A percentile compares a stretch with the other conserved stretches of the same genome.
phyloP scores from a whole-genome alignment of 1,140 invertebrate species.

The Goniozus legneri region DNA sequence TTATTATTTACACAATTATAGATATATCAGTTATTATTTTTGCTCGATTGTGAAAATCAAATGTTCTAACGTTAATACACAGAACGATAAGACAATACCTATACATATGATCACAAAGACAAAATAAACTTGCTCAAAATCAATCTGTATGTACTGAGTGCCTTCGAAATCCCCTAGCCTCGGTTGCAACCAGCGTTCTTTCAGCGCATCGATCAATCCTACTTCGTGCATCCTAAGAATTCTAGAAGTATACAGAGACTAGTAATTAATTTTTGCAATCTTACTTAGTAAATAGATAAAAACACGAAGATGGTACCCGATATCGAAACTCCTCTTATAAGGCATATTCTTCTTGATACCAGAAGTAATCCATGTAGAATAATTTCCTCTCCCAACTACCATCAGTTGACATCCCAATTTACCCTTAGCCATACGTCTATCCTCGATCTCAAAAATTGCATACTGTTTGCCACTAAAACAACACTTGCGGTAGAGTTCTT shows the following conservation, averaged over 20 bases:
- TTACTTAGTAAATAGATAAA: no score
- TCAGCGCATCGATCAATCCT: constrained; percentile 19
- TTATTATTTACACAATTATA: no score
- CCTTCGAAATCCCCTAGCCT: no score
- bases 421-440: constrained; percentile 5
- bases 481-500: no score
- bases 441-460: constrained; percentile 18
- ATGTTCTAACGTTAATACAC: not conserved
- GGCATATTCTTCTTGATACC: constrained; percentile 11
- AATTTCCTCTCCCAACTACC: not conserved
- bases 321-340: constrained; percentile 24
- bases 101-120: not conserved
- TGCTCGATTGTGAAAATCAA: no score
- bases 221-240: constrained; percentile 23
- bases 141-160: no score
- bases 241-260: constrained; percentile 7
- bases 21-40: no score
- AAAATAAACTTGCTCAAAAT: no score
- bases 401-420: constrained; percentile 13
- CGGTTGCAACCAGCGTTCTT: constrained; percentile 26
- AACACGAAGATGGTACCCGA: no score
- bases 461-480: constrained; percentile 12
- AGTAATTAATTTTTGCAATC: not conserved
- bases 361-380: constrained; percentile 19
- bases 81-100: not conserved